Evolutionary conservation across 64 coral and sea anemone genomes (phyloP), one percentile per base, ranked within the genome.

Genomic region (Pocillopora damicornis): DNA sequence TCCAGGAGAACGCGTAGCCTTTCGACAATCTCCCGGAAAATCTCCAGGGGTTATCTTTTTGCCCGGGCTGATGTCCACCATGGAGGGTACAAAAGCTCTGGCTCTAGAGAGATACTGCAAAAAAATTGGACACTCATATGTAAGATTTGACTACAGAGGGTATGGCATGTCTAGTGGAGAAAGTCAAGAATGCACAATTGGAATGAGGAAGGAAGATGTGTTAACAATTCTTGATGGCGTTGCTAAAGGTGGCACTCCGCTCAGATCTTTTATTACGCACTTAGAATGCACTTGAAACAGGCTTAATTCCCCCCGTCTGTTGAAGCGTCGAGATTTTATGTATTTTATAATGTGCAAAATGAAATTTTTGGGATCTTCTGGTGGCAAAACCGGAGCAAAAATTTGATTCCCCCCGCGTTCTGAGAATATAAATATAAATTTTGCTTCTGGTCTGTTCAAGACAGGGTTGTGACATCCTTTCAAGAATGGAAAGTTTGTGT

Each of bases 51-150:
- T 96, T 11, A 76, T 96, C 34, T 96, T 96, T 93, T 82, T 96
- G 58, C 91, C 94, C 1, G 94, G 94, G 17, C 62, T 96, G 15
- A 96, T 93, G 94, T 96, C 94, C 4, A 86, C 76, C 84, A 96
- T 96, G 94, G 87, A 88, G 37, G 94, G 94, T 0, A 96, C 91
- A 4, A 96, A 96, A 78, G 94, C 94, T 0, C 26, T 87, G 10
- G 91, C 91, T 42, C 68, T 96, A 11, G 94, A 96, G 77, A 62
- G 78, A 25, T 77, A 79, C 73, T 96, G 94, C 51, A 86, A 15
- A 75, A 72, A 84, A 60, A 90, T 74, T 22, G 94, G 94, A 23
- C 82, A 85, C 20, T 75, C 83, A 36, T 96, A 93, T 57, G 89
- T 91, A 16, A 92, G 94, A 14, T 90, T 96, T 84, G 88, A 96